Base-by-base conservation (phyloP, 2,797 vertebrate species). In the Sus cebifrons region DNA sequence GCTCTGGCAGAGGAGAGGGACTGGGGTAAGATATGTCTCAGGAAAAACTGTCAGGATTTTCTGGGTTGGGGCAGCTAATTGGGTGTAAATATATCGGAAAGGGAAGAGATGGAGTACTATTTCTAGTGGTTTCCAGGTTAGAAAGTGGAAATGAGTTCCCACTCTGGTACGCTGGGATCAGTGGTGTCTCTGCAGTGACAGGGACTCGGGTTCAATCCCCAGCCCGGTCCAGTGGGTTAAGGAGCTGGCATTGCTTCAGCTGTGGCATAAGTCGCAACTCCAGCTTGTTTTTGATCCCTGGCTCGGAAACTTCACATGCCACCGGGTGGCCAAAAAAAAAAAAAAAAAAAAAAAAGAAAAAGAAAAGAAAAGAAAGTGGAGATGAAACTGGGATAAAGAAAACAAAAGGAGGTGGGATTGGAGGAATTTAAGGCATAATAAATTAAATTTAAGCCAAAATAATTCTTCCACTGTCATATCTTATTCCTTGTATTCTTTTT, bases 111-210 rank as follows among this genome's bases (percentile, higher is more conserved):
- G 16, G 58, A 15, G n/a, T 13, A 29, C 8, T n/a, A 15, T 87
- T 89, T 89, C 32, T 77, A 36, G 71, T 11, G n/a, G 58, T 73
- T 81, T 79, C 56, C 58, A 27, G 52, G 36, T 95, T 85, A 81
- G 44, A n/a, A 75, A 73, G 60, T 49, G 44, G 44, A 49, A 49
- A 49, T 49, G 44, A 49, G 44, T 49, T 49, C 44, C 44, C 44
- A 10, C 44, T 49, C 6, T 49, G 44, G 44, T 49, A 10, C 44
- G 9, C 44, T 49, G 44, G 44, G 44, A 49, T 49, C 44, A 49
- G 9, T 49, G 44, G 44, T 49, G 44, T 49, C 44, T 49, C 44
- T 49, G 44, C 44, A 49, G 44, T 49, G 44, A 49, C 44, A 49
- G 44, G 44, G 44, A 49, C 44, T 49, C 6, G 44, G 44, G 44